Base-by-base conservation (phyloP, 2,888 invertebrate genomes). In the Latrodectus elegans region DNA sequence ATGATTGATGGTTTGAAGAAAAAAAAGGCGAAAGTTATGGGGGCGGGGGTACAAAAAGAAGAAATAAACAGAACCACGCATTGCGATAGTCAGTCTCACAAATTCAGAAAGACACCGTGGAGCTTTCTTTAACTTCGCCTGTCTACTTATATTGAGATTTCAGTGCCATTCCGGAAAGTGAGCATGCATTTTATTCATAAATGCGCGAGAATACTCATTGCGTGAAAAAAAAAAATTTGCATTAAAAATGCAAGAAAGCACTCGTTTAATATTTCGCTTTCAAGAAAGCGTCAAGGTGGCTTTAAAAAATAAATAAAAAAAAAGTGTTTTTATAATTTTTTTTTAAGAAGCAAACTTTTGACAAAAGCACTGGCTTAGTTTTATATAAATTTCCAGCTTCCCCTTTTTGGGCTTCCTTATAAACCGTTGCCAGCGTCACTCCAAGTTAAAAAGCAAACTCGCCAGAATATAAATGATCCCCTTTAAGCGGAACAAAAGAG, bases 391-490 rank as follows among this genome's bases (percentile, higher is more conserved):
- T 83, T 83, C 76, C 73, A 81, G 82, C 49, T 60, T 75, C 22
- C 22, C 52, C 12, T 17, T 55, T 52, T 49, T 15, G n/a, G 38
- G 49, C 22, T 17, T 65, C n/a, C 67, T 65, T 52, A 52, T 67
- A 14, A 26, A 70, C 55, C 70, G 55, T 70, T 22, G 64, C 55
- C 49, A 49, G 52, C 53, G 81, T 81, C 81, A 67, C 52, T 74
- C 68, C 67, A 73, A 78, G 84, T 84, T 84, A 84, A 84, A 78
- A 84, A 78, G 84, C 65, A 78, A 78, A 78, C 72, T 78, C 71
- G 73, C 78, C 8, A 53, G 84, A 78, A 84, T 84, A 84, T 84
- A 84, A 84, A 84, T 84, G 84, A 84, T 65, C 84, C 78, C 53
- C 67, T 77, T 77, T 84, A 60, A 72, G 65, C 72, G 68, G 70